A percentile compares a stretch with the other conserved stretches of the same genome.
phyloP scores from a whole-genome alignment of 30 jellyfish, hydroid and myxozoan genomes.

The Euphysa ruthae region DNA sequence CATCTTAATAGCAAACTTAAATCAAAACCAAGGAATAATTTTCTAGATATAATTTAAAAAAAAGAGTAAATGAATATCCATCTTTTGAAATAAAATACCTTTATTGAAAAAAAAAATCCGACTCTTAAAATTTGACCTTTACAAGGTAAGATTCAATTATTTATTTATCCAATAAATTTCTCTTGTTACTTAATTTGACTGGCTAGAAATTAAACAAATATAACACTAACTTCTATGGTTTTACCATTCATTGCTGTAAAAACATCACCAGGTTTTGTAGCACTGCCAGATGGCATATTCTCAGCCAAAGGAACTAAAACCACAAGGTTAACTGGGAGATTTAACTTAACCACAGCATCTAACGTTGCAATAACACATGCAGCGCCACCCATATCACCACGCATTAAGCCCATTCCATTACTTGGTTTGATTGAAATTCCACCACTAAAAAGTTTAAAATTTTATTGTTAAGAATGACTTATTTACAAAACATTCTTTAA shows the following conservation, averaged over 20 bases:
- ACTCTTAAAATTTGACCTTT: no score
- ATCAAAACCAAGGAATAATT: no score
- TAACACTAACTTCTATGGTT: constrained; percentile 76
- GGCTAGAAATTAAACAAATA: background rate
- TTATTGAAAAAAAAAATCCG: no score
- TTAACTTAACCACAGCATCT: constrained; percentile 60
- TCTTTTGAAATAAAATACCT: no score
- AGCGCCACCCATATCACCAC: constrained; percentile 99
- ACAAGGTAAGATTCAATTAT: no score
- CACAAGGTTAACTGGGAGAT: constrained; percentile 63
- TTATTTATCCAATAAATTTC: no score
- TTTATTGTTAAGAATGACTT: no score
- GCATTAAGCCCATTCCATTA: constrained; percentile 84
- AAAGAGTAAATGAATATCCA: no score
- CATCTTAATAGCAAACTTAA: no score
- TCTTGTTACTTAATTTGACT: no score
- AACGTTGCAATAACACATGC: constrained; percentile 92
- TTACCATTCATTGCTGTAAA: constrained; percentile 94
- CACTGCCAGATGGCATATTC: constrained; percentile 96
- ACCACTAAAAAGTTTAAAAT: constrained; percentile 42
- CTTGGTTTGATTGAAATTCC: constrained; percentile 96
- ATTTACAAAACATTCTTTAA: no score
- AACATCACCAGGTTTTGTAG: constrained; percentile 98
- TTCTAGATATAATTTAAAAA: no score
- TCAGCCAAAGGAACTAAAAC: constrained; percentile 92